Base-by-base conservation (phyloP, 2,888 invertebrate genomes). In the Macrophya annulata region DNA sequence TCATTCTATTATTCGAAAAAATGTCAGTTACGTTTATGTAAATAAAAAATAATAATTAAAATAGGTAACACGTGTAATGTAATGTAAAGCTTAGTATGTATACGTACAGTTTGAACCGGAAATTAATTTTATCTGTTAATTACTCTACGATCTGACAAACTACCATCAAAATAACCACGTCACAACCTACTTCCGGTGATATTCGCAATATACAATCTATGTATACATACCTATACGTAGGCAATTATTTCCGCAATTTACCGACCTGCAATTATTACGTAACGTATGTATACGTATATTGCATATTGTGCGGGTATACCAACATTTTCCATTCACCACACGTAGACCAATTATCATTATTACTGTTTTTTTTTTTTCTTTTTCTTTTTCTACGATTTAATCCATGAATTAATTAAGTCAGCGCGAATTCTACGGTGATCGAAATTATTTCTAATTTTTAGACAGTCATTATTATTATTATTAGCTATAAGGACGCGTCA, bases 161-260 rank as follows among this genome's bases (percentile, higher is more conserved):
- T 65, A 31, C 65, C 31, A 31, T 68, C 37, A 68, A 68, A 55
- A 68, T 37, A 68, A 68, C 37, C 17, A 31, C 68, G 68, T 68
- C 68, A 15, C 68, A 68, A 68, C 15, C 15, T 37, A 68, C 37
- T 68, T 68, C 68, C 68, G 68, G 37, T 68, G 9, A 48, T 37
- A 31, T 37, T 37, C 37, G 31, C 31, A 5, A 55, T 55, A 15
- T 55, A 55, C 15, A 4, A 17, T 1, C 5, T 55, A 55, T 55
- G 55, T 68, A 68, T 25, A 8, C 15, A 62, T 62, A 62, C 10
- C 10, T 25, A 62, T 62, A 62, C 62, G 25, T 62, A 21, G 4
- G 15, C 68, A 68, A 68, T 68, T 37, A 68, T 37, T 37, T 4
- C 2, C 17, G 68, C 68, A 68, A 68, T 68, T 68, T 68, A 17